Base-by-base conservation (phyloP, 2,113 vertebrate species). In the Vombatus ursinus region DNA sequence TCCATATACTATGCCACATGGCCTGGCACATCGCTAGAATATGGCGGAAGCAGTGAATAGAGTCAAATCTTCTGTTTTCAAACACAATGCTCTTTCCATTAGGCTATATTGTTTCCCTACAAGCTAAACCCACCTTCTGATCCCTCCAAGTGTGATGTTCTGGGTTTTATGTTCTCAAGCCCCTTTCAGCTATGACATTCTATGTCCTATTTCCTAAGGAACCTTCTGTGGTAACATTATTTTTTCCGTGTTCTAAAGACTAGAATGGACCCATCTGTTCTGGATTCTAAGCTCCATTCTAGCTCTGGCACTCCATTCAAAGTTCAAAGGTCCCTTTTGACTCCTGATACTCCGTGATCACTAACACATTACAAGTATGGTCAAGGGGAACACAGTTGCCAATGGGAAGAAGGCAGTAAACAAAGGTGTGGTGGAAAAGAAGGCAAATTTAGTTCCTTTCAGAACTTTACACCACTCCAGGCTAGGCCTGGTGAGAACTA, bases 401-500 rank as follows among this genome's bases (percentile, higher is more conserved):
- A 84, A 77, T 7, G 68, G n/a, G 16, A 16, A 77, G 16, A 77
- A 22, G n/a, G n/a, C n/a, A 44, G 8, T 44, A 84, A 44, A 84
- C 19, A 84, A 84, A 23, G 19, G 0, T 44, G 68, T 7, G n/a
- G 7, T 84, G 68, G 68, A 4, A n/a, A 77, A 77, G 37, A n/a
- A n/a, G 68, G 68, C 14, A 77, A 77, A 77, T n/a, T n/a, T 77
- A 77, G 14, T 1, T 77, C 4, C 14, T n/a, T n/a, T 77, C 5
- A n/a, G 37, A 77, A n/a, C 14, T 44, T 84, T 8, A 44, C n/a
- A 84, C 1, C 37, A 84, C 19, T 84, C 4, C 19, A 44, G 68
- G 68, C 5, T 84, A 44, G 16, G 24, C 49, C 77, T 0, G 0
- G n/a, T 24, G 53, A 8, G 22, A 50, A 2, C 5, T 1, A 0